Percentiles rank a stretch among this genome's conserved stretches.
These are phyloP conservation scores for Scylla paramamosain DNA, from an alignment of 1,140 invertebrate genomes.

Conservation along the genomic window DNA sequence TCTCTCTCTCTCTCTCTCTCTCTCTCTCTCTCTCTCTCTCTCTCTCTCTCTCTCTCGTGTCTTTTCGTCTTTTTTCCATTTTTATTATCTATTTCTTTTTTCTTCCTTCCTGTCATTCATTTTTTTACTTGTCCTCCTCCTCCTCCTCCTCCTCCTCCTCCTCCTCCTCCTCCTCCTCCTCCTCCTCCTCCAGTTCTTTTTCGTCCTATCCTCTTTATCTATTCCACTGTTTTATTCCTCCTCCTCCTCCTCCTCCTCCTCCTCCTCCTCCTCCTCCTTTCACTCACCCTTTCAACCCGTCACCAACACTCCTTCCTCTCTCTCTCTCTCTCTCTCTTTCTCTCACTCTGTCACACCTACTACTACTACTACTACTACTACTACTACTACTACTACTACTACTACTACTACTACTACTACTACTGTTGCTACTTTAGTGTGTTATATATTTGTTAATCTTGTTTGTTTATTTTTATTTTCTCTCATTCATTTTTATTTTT, in stretches of 20 bases:
- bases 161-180: background rate
- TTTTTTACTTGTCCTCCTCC: background rate
- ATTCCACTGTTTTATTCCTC: background rate
- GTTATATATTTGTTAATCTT: background rate
- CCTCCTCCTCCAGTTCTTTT: background rate
- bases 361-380: background rate
- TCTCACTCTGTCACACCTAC: background rate
- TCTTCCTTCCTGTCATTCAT: background rate
- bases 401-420: background rate
- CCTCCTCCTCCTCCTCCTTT: background rate
- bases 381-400: background rate
- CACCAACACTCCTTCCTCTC: background rate
- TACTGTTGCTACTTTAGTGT: background rate
- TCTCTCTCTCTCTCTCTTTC: constrained; percentile 35
- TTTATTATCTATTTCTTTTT: background rate
- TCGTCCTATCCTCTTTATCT: background rate
- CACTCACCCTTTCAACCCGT: background rate
- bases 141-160: constrained; percentile 16
- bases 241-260: constrained; percentile 27
- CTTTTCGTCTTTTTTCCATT: background rate
- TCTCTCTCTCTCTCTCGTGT: constrained; percentile 9
- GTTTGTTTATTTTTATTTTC: background rate
- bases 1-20: constrained; percentile 66
- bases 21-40: constrained; percentile 55
- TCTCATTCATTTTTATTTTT: background rate